These are phyloP conservation scores for Deroplatys truncata DNA, from an alignment of 2,888 invertebrate species.

Conservation along the genomic window DNA sequence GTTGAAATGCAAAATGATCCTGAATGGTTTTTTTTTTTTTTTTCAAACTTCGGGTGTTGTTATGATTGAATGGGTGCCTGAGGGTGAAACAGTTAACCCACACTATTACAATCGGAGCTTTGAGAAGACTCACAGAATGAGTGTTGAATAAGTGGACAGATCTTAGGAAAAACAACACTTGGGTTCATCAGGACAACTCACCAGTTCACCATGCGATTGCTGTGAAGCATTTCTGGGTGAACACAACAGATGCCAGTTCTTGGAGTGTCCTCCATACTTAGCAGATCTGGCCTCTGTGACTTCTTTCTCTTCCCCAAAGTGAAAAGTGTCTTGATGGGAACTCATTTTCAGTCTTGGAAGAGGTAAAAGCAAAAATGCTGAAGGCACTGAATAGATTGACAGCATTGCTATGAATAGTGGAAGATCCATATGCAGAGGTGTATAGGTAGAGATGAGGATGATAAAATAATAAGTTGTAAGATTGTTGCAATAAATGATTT, in stretches of 20 bases:
- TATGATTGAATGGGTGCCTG: neutral
- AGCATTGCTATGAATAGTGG: neutral
- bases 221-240: neutral
- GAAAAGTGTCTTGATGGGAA: neutral
- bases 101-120: neutral
- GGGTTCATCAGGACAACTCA: too few species aligned
- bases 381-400: neutral
- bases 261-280: neutral
- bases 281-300: neutral
- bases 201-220: too few species aligned
- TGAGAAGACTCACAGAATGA: neutral
- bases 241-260: neutral
- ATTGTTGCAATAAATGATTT: too few species aligned
- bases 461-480: too few species aligned
- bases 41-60: too few species aligned
- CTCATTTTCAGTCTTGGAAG: neutral
- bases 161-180: neutral
- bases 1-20: too few species aligned
- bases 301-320: neutral
- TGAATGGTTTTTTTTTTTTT: too few species aligned
- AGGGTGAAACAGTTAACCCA: neutral
- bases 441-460: neutral
- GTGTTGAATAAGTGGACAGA: neutral
- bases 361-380: neutral
- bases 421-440: neutral